Base-by-base conservation (phyloP, 1,140 invertebrate species). In the Tetragonula clypearis region DNA sequence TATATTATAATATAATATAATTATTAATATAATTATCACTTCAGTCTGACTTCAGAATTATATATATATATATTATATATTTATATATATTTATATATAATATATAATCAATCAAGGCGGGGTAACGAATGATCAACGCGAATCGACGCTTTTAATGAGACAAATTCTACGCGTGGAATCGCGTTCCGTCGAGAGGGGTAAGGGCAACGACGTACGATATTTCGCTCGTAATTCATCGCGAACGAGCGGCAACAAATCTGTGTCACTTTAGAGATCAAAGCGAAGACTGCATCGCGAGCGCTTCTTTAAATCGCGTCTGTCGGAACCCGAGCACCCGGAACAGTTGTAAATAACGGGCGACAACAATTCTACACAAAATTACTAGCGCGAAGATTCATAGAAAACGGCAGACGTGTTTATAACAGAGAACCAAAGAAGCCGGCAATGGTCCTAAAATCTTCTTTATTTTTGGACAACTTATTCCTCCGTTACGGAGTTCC, bases 201-300 rank as follows among this genome's bases (percentile, higher is more conserved):
- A 53, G 71, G 71, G 30, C n/a, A 69, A 75, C 60, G 78, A 74
- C 73, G 71, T 60, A 81, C 78, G 21, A 73, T 85, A 81, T 81
- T 73, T 9, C 53, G 71, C 71, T 69, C 71, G 62, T 81, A 85
- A 85, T 68, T 85, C 73, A 74, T 81, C 60, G 58, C 53, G 60
- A 60, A 75, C 71, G 19, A 74, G 60, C 77, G 30, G 58, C 71
- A 81, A 85, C 84, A 81, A 85, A 85, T 85, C 84, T 81, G 84
- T 68, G 84, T 85, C 84, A 74, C 78, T 73, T 85, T 58, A 79
- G 35, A 85, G 84, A 85, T 85, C 84, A 85, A 85, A 85, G 84
- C 53, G 35, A 85, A 85, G 79, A 17, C 58, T 72, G 2, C 41
- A 6, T 9, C 55, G n/a, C 14, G 41, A 8, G 30, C 21, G 56